A percentile compares a stretch with the other conserved stretches of the same genome.
Evolutionary conservation across 2,888 invertebrate genomes (phyloP).

Genomic region (Keiferia lycopersicella): DNA sequence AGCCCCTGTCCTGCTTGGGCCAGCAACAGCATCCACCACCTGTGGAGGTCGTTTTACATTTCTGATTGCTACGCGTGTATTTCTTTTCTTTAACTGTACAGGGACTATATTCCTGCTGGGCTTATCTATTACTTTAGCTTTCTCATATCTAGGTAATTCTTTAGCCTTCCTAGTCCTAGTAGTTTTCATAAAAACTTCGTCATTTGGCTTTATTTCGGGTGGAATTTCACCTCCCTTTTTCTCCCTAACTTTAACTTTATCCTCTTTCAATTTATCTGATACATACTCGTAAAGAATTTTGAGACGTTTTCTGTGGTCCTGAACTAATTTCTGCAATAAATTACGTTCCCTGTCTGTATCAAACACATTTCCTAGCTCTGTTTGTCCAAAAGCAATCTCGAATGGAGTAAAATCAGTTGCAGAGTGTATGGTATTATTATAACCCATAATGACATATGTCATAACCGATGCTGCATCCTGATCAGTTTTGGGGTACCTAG

Average conservation of each 20-base stretch:
- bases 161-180: no score
- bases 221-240: neutral
- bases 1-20: neutral
- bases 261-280: neutral
- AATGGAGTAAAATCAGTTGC: constrained; percentile 9
- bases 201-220: neutral
- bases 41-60: neutral
- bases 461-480: constrained; percentile 37
- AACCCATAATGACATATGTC: constrained; percentile 42
- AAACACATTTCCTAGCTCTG: neutral
- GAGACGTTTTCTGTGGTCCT: neutral
- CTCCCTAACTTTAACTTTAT: constrained; percentile 9
- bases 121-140: neutral
- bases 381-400: neutral
- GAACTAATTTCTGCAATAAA: neutral
- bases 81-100: neutral
- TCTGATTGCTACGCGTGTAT: neutral
- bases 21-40: neutral
- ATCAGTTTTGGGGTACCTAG: constrained; percentile 37
- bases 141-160: neutral
- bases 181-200: no score
- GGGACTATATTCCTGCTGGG: neutral
- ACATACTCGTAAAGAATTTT: no score
- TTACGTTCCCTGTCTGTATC: neutral
- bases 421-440: no score